Conservation (phyloP, 2,113 vertebrate genomes). For the Cynopterus brachyotis region DNA sequence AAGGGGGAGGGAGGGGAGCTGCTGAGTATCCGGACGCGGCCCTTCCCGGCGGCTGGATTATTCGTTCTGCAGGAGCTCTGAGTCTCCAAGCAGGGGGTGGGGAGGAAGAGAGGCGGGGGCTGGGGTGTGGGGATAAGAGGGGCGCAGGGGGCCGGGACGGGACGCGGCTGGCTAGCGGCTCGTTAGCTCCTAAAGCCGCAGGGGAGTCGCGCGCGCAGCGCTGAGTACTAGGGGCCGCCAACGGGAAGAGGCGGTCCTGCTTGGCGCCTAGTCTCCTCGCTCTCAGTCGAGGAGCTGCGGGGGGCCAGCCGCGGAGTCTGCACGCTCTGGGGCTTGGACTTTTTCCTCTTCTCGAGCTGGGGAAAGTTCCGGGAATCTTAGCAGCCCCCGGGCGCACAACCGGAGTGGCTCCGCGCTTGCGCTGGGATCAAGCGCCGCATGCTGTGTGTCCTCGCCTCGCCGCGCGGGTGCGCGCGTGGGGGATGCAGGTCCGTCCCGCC, state of each 20-base stretch:
- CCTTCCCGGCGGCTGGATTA: constrained; percentile 6
- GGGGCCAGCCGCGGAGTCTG: neutral
- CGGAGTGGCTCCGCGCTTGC: neutral
- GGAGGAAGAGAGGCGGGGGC: neutral
- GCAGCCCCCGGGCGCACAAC: neutral
- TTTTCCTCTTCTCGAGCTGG: neutral
- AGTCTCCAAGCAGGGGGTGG: neutral
- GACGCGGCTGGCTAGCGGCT: neutral
- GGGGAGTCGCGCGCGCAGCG: neutral
- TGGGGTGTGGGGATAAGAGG: neutral
- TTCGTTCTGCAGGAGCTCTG: neutral
- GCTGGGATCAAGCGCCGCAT: neutral
- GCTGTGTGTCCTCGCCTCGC: neutral
- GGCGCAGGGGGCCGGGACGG: neutral
- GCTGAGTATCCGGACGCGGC: neutral
- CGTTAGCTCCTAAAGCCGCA: neutral
- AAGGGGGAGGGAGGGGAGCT: neutral
- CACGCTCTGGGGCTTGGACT: neutral
- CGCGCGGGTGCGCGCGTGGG: constrained; percentile 51
- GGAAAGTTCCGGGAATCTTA: constrained; percentile 30
- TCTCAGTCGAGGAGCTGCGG: neutral
- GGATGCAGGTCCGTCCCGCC: neutral
- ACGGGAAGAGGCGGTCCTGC: neutral
- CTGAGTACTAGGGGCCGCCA: neutral
- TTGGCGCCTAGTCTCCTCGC: neutral